Base-by-base conservation (phyloP, 2,888 invertebrate genomes). In the Eutolmus rufibarbis region DNA sequence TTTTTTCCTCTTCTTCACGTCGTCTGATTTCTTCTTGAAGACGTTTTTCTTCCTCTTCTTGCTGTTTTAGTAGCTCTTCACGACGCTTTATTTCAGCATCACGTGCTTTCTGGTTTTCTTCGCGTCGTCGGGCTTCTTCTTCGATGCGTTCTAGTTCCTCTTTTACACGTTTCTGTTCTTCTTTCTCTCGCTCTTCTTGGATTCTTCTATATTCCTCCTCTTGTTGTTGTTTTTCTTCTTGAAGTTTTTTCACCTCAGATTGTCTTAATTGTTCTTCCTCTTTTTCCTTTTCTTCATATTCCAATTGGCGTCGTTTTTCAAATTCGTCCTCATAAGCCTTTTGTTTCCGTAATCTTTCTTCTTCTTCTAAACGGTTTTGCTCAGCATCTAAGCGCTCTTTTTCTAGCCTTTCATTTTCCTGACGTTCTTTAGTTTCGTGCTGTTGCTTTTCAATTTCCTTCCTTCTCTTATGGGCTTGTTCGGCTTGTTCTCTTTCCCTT, bases 161-260 rank as follows among this genome's bases (percentile, higher is more conserved):
- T 81, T 90, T 89, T 77, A 91, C 91, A 16, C 91, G 90, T 84
- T 89, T 89, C 43, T 90, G 90, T 2, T 90, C 89, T 77, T 90
- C 90, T 86, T 91, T 90, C n/a, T 91, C 57, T 1, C 90, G 90
- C 84, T 90, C 84, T 31, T 91, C 88, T 79, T 90, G 89, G 2
- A 86, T 86, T 0, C 91, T 91, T 87, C 91, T 90, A 87, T 92
- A 91, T 66, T 92, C 91, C 78, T 91, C 92, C 57, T 91, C 89
- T 9, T 91, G 90, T 5, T 90, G 89, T 23, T 90, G 91, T n/a
- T 89, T 90, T 1, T 82, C 66, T 66, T 57, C 82, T 31, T 56
- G 34, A 19, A 57, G 81, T 46, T 77, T 79, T 88, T 74, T 34
- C 74, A 56, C 37, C 57, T 89, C 74, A 5, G 9, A 90, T 7